Conservation (phyloP, 2,888 invertebrate species). For the Ecdyonurus torrentis region DNA sequence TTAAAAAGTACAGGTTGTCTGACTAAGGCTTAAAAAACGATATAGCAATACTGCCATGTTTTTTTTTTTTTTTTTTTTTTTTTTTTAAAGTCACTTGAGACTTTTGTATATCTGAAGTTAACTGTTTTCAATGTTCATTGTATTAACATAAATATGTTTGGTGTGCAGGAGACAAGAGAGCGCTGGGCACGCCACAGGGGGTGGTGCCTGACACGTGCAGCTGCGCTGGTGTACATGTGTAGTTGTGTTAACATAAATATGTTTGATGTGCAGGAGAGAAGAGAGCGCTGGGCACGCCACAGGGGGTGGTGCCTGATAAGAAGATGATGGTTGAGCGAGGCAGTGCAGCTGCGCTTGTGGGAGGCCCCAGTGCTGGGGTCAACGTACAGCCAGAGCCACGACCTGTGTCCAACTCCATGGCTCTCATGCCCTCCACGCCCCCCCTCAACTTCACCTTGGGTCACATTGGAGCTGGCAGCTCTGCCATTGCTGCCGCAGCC, state of each 20-base stretch:
- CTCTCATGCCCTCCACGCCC: background rate
- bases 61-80: too few species aligned
- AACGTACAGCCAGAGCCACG: background rate
- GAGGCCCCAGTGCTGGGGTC: background rate
- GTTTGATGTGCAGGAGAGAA: background rate
- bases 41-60: too few species aligned
- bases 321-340: background rate
- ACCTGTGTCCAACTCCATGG: constrained; percentile 1
- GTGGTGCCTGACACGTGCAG: background rate
- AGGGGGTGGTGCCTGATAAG: constrained; percentile 2
- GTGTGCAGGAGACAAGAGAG: background rate
- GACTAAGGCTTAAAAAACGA: too few species aligned
- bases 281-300: background rate
- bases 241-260: too few species aligned
- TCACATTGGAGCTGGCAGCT: constrained; percentile 69
- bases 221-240: too few species aligned
- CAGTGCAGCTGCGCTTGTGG: too few species aligned
- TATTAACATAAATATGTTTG: too few species aligned
- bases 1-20: too few species aligned
- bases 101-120: too few species aligned
- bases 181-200: background rate
- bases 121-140: too few species aligned
- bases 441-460: constrained; percentile 32
- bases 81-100: too few species aligned
- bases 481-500: constrained; percentile 84